Evolutionary conservation across 2,797 vertebrate species (phyloP), one percentile per base, ranked within the genome.

Genomic region (Naso thynnoides): DNA sequence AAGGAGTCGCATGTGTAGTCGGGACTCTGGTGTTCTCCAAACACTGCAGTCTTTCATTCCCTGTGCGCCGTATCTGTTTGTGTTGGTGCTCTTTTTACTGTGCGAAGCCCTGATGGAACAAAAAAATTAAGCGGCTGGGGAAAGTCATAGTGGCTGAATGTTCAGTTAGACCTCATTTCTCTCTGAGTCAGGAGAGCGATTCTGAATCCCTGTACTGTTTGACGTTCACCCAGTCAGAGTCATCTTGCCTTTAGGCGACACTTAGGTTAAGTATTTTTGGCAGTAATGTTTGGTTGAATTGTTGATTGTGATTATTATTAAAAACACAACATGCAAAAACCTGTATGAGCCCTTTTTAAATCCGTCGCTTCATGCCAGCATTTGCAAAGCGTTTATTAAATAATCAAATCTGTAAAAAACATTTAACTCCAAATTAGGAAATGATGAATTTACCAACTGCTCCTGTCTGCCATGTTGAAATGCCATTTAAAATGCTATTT

Each of bases 21-120:
- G 63, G 48, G 71, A 71, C 63, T 69, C 36, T 18, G 69, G 68
- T 69, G 73, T 75, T 71, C 78, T 33, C 48, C 72, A 85, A 87
- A 89, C 87, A 92, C 74, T 86, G 76, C 79, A 52, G 72, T 83
- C 88, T 86, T 91, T 91, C 87, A 88, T 85, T 87, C 83, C 81
- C 71, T 74, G 78, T 58, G 67, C 85, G 73, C 79, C 7, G 56
- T 79, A 71, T 86, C 80, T 86, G 83, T 90, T 90, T 89, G 87
- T 89, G 82, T 89, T 89, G 88, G 88, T 89, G 82, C 86, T 88
- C 54, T 81, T 83, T n/a, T 84, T 81, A 86, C 88, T 79, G 83
- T 70, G 77, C 59, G 63, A 88, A 86, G 82, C 82, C 60, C 58
- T 59, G 67, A 81, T 83, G 88, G 76, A 93, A 88, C 85, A 88